phyloP scores from a whole-genome alignment of 2,888 invertebrate species.

The Morpho helenor region DNA sequence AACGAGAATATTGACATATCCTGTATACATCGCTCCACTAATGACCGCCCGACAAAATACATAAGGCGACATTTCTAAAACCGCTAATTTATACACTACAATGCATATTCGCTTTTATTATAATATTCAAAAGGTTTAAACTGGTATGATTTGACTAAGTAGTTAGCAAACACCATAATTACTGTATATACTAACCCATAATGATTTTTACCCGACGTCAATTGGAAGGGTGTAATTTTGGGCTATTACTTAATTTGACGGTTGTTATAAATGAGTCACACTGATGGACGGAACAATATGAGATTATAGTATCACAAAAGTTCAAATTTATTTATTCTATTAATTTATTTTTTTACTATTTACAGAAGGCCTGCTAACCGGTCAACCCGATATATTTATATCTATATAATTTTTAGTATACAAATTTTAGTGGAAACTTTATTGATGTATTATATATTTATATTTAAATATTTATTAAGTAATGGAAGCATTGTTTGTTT shows the following conservation, averaged over 20 bases:
- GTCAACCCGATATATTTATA: too few relatives aligned
- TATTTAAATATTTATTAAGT: too few relatives aligned
- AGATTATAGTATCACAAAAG: too few relatives aligned
- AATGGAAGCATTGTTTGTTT: too few relatives aligned
- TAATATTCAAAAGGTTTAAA: background rate
- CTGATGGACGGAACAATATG: background rate
- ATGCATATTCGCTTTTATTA: background rate
- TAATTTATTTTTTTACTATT: too few relatives aligned
- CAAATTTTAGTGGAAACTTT: too few relatives aligned
- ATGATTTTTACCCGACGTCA: conserved; percentile 8
- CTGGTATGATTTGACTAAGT: background rate
- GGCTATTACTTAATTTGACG: conserved; percentile 11
- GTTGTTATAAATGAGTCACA: conserved; percentile 1
- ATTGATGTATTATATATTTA: too few relatives aligned
- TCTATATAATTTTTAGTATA: too few relatives aligned
- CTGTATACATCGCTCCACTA: background rate
- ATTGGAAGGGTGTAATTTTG: conserved; percentile 12
- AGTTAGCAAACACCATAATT: conserved; percentile 9
- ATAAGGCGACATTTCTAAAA: conserved; percentile 8
- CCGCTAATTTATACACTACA: background rate
- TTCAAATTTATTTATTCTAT: too few relatives aligned
- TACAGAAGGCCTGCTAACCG: too few relatives aligned
- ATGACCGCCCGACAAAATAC: background rate
- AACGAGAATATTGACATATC: too few relatives aligned
- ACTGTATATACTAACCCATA: conserved; percentile 15